Evolutionary conservation across 1,140 invertebrate genomes (phyloP), one percentile per base, ranked within the genome.

Genomic region (Brachionus rotundiformis): DNA sequence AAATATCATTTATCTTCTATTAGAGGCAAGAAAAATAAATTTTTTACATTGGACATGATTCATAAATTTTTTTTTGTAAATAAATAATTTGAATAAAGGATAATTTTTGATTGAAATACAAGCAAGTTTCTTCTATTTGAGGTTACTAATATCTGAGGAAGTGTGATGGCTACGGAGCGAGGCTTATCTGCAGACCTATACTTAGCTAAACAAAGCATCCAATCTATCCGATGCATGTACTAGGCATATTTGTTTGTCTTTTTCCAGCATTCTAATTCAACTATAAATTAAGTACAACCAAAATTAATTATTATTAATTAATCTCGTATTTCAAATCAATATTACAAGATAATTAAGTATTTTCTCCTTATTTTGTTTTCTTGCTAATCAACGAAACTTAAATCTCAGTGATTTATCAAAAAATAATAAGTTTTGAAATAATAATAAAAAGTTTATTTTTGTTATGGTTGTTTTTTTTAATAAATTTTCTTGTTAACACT

Each of bases 241-340:
- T n/a, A n/a, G n/a, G 4, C 47, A 54, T 23, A 54, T 19, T 54
- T 19, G 47, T 8, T 54, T 8, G 47, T 54, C 47, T 54, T 54
- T 54, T 54, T 54, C 47, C 23, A 54, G 47, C 47, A 54, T 54
- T 54, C 47, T 54, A 54, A 54, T 25, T 54, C 47, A 19, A 54
- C 47, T 54, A 54, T 54, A 7, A 54, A 54, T 63, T 63, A n/a
- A 63, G 29, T 29, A 29, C 61, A 63, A 41, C 39, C 10, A 41
- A 41, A 63, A 33, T 63, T 63, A 63, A 63, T 63, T 63, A 63
- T 63, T 63, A 63, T 63, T 63, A 63, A 63, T 63, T 63, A 63
- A 63, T 63, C 25, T 63, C 61, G 23, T 63, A 63, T 63, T 63
- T 63, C 61, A 63, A 63, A 13, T 63, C 47, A 29, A 29, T 63